Conservation (phyloP, 2,113 vertebrate species). For the Hippocampus guttulatus region DNA sequence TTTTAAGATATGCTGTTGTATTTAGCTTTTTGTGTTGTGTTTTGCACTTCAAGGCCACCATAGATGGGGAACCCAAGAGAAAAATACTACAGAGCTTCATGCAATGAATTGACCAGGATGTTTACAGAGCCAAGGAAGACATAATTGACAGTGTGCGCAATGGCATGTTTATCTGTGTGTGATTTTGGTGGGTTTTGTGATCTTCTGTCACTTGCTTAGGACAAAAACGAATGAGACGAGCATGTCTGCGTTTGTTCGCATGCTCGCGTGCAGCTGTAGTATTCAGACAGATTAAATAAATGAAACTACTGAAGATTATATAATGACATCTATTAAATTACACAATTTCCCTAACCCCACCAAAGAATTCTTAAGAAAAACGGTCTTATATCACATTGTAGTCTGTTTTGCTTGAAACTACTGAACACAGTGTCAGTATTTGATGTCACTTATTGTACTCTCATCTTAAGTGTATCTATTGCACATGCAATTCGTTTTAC, state of each 20-base stretch:
- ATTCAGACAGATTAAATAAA: constrained; percentile 29
- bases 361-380: constrained; percentile 34
- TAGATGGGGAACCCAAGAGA: not conserved
- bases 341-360: constrained; percentile 38
- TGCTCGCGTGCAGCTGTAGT: constrained; percentile 26
- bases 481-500: constrained; percentile 44
- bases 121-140: constrained; percentile 7
- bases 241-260: constrained; percentile 51
- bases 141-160: not conserved
- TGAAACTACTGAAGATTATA: constrained; percentile 11
- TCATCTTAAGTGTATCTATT: constrained; percentile 44
- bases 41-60: too few species aligned
- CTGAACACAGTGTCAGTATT: constrained; percentile 28
- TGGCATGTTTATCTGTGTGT: constrained; percentile 14
- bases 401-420: constrained; percentile 19
- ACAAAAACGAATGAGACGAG: constrained; percentile 35
- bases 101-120: not conserved
- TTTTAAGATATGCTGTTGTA: too few species aligned
- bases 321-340: constrained; percentile 31
- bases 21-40: too few species aligned
- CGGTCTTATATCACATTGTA: constrained; percentile 21
- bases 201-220: constrained; percentile 40
- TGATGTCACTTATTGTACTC: constrained; percentile 55
- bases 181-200: constrained; percentile 29
- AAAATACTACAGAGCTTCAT: not conserved